A percentile compares a stretch with the other conserved stretches of the same genome.
phyloP scores from a whole-genome alignment of 2,113 vertebrate species.

The Clupea harengus region DNA sequence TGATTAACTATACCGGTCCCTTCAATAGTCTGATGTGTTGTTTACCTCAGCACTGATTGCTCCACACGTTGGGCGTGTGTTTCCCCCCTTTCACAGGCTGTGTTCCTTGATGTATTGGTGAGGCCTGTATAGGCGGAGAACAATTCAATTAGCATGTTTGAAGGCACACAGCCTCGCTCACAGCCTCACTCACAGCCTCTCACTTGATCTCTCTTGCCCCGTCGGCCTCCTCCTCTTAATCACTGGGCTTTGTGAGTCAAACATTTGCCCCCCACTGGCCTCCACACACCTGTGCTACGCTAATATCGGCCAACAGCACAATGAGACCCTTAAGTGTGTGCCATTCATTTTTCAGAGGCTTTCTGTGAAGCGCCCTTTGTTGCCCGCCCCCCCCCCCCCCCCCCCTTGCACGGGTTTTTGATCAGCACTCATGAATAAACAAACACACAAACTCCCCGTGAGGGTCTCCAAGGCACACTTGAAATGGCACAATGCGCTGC shows the following conservation, averaged over 20 bases:
- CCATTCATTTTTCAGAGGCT: conserved; percentile 70
- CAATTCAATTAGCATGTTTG: conserved; percentile 37
- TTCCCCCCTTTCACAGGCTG: neutral
- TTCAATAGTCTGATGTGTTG: no score
- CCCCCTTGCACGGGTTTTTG: conserved; percentile 46
- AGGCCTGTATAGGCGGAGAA: conserved; percentile 35
- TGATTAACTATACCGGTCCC: no score
- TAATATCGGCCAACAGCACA: conserved; percentile 57
- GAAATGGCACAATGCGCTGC: conserved; percentile 34
- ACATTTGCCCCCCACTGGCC: conserved; percentile 53
- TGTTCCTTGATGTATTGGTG: neutral
- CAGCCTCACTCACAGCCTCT: neutral
- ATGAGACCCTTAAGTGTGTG: conserved; percentile 66
- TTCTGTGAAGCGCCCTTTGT: conserved; percentile 67
- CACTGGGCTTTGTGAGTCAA: conserved; percentile 65
- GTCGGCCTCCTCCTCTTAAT: conserved; percentile 15
- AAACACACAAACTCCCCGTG: conserved; percentile 32
- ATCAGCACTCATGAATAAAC: conserved; percentile 62
- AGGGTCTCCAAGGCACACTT: conserved; percentile 36
- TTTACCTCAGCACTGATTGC: neutral
- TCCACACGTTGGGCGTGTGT: neutral
- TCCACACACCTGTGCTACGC: conserved; percentile 67
- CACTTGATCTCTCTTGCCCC: conserved; percentile 20
- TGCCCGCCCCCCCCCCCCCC: conserved; percentile 51
- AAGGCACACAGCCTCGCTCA: neutral